Conservation (phyloP, 2,888 invertebrate genomes). For the Leptinotarsa haldemani region DNA sequence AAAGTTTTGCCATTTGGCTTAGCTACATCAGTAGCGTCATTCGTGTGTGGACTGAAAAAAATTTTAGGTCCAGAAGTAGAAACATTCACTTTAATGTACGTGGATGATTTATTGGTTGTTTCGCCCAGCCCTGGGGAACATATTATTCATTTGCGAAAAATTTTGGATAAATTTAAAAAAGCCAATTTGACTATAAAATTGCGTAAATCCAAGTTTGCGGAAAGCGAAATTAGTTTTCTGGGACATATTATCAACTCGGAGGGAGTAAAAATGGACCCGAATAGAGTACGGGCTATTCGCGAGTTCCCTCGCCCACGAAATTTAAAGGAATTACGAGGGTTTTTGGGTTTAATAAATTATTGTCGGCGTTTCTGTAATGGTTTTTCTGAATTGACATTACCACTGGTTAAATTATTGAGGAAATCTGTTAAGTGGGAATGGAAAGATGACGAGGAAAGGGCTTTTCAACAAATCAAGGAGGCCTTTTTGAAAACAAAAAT, state of each 20-base stretch:
- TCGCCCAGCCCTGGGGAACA: not conserved
- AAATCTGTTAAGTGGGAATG: not conserved
- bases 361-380: not conserved
- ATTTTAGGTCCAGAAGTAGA: conserved; percentile 12
- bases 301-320: not conserved
- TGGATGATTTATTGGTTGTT: conserved; percentile 7
- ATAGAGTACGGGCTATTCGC: not conserved
- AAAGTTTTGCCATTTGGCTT: conserved; percentile 21
- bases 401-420: not conserved
- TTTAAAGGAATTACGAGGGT: not conserved
- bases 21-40: conserved; percentile 5
- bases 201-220: not conserved
- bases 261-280: conserved; percentile 2
- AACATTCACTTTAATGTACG: not conserved
- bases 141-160: not conserved
- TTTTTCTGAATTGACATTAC: not conserved
- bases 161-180: conserved; percentile 10
- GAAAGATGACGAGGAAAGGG: not conserved
- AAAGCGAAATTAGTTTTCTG: conserved; percentile 11
- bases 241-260: conserved; percentile 1
- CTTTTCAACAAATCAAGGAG: conserved; percentile 33
- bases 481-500: conserved; percentile 1
- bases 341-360: not conserved
- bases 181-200: conserved; percentile 14
- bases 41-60: not conserved